Percentiles rank a stretch among this genome's conserved stretches.
Evolutionary conservation across 2,797 vertebrate genomes (phyloP).

Genomic region (Allobates femoralis): DNA sequence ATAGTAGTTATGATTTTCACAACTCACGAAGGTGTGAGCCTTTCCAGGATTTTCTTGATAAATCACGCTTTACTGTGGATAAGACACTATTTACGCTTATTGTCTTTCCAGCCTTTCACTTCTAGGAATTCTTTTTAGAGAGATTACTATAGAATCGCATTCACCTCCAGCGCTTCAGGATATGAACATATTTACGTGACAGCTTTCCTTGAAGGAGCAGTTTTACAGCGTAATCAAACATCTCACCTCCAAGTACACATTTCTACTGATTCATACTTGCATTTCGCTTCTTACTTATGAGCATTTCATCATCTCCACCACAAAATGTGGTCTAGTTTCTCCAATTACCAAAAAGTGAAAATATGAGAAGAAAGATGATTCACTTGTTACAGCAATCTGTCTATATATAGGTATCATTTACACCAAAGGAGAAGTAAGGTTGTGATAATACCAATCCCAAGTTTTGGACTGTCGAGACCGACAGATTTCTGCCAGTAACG

Average conservation of each 20-base stretch:
- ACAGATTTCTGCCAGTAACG: no score
- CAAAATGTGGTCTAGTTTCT: background rate
- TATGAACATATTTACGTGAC: background rate
- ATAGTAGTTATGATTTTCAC: no score
- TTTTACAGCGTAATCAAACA: background rate
- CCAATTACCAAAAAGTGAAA: background rate
- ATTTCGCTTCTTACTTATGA: background rate
- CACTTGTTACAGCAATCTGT: no score
- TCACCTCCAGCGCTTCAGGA: background rate
- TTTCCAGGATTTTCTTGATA: no score
- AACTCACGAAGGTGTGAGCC: no score
- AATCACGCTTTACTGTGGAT: no score
- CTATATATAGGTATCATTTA: no score
- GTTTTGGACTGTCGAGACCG: no score
- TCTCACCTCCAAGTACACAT: background rate
- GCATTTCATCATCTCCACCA: background rate
- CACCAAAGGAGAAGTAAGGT: no score
- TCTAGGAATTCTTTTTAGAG: background rate
- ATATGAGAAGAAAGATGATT: background rate
- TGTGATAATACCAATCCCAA: no score
- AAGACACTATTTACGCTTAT: no score
- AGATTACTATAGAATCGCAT: background rate
- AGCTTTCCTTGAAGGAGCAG: background rate
- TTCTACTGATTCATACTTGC: background rate
- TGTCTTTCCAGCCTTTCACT: no score